phyloP scores from a whole-genome alignment of 2,113 vertebrate species.

The Blennius ocellaris region DNA sequence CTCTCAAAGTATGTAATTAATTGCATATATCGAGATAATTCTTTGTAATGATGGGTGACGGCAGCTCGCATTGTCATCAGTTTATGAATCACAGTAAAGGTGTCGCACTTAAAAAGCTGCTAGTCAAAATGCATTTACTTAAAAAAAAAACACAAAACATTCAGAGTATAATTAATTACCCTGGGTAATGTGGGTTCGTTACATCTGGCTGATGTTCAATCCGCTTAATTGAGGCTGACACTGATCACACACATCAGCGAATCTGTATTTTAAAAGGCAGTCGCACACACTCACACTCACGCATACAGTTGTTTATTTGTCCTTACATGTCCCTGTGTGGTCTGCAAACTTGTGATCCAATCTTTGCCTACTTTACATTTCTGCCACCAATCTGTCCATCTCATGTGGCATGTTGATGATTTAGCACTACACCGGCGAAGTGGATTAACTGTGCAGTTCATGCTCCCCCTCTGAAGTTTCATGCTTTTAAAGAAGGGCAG shows the following conservation, averaged over 20 bases:
- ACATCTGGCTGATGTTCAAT: background rate
- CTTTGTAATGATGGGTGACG: background rate
- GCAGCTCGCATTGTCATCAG: background rate
- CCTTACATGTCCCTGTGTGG: constrained; percentile 6
- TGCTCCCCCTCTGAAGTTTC: constrained; percentile 47
- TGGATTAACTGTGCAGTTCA: constrained; percentile 65
- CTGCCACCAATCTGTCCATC: constrained; percentile 7
- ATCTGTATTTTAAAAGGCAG: background rate
- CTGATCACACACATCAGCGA: background rate
- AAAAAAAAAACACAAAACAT: background rate
- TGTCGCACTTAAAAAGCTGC: background rate
- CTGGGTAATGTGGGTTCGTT: constrained; percentile 11
- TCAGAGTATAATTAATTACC: background rate
- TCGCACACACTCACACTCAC: background rate
- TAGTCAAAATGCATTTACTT: constrained; percentile 11
- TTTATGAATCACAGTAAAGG: background rate
- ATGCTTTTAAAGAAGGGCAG: constrained; percentile 56
- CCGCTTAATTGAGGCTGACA: background rate
- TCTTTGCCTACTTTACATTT: constrained; percentile 22
- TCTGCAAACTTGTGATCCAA: constrained; percentile 16
- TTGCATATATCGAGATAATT: background rate
- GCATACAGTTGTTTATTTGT: constrained; percentile 3
- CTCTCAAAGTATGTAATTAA: constrained; percentile 14
- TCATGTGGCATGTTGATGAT: constrained; percentile 49
- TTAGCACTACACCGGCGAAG: constrained; percentile 41